Evolutionary conservation across 2,797 vertebrate genomes (phyloP).

Genomic region (Rhinella marina): DNA sequence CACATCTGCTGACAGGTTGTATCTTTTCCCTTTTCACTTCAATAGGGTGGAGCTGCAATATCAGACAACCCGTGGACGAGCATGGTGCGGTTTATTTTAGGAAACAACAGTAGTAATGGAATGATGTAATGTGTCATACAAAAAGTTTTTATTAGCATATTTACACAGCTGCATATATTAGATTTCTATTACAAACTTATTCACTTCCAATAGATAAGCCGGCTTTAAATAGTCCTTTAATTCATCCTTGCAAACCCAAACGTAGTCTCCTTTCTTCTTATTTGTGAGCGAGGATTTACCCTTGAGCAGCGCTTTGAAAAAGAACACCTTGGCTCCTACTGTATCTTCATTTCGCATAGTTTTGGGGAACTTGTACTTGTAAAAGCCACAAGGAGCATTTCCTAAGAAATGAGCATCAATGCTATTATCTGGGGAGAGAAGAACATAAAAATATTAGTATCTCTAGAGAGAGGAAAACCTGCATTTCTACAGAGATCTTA

Average conservation of each 20-base stretch:
- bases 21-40: too few species aligned
- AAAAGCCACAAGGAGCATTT: conserved; percentile 91
- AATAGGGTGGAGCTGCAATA: too few species aligned
- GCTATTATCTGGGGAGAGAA: conserved; percentile 73
- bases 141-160: background rate
- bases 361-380: conserved; percentile 93
- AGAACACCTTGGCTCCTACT: conserved; percentile 90
- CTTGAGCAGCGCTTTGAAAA: conserved; percentile 92
- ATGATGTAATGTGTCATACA: too few species aligned
- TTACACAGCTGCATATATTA: conserved; percentile 66
- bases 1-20: too few species aligned
- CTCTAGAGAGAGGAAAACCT: conserved; percentile 43
- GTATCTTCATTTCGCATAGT: conserved; percentile 76
- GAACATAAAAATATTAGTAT: background rate
- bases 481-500: background rate
- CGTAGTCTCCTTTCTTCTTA: conserved; percentile 66
- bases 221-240: conserved; percentile 86
- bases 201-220: conserved; percentile 84
- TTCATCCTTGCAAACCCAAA: conserved; percentile 89
- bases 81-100: too few species aligned
- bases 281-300: conserved; percentile 64
- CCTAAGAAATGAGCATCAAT: conserved; percentile 87
- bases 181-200: conserved; percentile 80
- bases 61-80: too few species aligned
- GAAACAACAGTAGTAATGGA: too few species aligned